Evolutionary conservation across 1,140 invertebrate species (phyloP).

Genomic region (Euura saliciscinereae): DNA sequence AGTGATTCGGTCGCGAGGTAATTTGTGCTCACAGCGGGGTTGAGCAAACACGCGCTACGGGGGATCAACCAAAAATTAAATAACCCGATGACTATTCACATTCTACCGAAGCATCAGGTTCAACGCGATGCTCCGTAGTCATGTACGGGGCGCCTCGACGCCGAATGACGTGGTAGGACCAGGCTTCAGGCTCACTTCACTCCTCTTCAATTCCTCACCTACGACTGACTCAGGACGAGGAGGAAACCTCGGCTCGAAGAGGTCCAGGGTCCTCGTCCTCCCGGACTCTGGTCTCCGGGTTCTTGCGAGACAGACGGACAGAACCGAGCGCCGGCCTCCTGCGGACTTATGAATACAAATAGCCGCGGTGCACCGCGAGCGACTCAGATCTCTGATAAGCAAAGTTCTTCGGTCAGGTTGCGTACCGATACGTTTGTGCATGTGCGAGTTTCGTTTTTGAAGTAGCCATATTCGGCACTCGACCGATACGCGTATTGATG

Average conservation of each 20-base stretch:
- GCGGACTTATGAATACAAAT: constrained; percentile 62
- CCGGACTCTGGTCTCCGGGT: no score
- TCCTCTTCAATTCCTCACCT: neutral
- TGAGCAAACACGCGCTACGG: constrained; percentile 65
- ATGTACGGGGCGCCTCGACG: constrained; percentile 26
- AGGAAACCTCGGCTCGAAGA: constrained; percentile 9
- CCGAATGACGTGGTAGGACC: constrained; percentile 17
- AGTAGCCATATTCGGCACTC: no score
- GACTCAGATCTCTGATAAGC: neutral
- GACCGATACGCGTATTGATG: no score
- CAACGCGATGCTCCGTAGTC: neutral
- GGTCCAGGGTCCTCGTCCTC: neutral
- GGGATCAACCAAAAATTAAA: constrained; percentile 63
- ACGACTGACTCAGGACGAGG: neutral
- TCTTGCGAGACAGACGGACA: no score
- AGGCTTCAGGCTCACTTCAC: neutral
- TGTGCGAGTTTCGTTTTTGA: no score
- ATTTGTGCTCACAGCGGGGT: constrained; percentile 70
- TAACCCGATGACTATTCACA: constrained; percentile 68
- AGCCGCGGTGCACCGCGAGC: neutral
- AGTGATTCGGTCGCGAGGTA: constrained; percentile 62
- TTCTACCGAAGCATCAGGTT: constrained; percentile 45
- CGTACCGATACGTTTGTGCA: no score
- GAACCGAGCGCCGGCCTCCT: constrained; percentile 56
- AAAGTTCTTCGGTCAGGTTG: no score